phyloP scores from a whole-genome alignment of 2,888 invertebrate genomes.

The Actias luna region DNA sequence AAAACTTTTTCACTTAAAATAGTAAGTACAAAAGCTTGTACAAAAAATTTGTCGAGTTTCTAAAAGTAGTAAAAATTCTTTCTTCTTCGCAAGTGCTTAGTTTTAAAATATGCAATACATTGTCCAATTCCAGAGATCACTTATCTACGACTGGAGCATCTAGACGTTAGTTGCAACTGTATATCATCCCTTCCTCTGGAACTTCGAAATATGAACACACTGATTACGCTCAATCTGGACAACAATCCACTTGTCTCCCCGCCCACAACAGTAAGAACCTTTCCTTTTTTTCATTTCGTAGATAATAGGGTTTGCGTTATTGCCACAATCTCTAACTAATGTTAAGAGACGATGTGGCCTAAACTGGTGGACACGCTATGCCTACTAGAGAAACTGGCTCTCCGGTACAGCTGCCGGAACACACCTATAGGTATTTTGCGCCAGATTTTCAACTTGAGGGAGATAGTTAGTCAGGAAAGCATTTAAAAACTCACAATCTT shows the following conservation, averaged over 20 bases:
- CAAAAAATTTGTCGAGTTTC: background rate
- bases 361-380: too few species aligned
- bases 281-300: background rate
- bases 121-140: conserved; percentile 87
- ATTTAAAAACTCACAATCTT: too few species aligned
- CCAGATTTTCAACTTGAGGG: too few species aligned
- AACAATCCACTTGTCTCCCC: conserved; percentile 96
- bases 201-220: conserved; percentile 91
- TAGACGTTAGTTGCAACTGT: conserved; percentile 95
- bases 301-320: background rate
- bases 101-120: background rate
- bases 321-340: too few species aligned
- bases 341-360: too few species aligned
- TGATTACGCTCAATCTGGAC: conserved; percentile 91
- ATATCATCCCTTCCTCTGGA: conserved; percentile 94
- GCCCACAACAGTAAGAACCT: conserved; percentile 91
- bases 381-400: too few species aligned
- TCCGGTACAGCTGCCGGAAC: too few species aligned
- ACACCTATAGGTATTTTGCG: too few species aligned
- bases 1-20: too few species aligned
- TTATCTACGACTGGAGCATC: conserved; percentile 89
- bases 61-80: background rate
- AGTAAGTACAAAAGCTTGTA: too few species aligned
- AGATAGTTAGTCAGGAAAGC: too few species aligned
- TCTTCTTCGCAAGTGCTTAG: background rate